phyloP scores from a whole-genome alignment of 2,113 vertebrate species.

The Enhydra lutris region DNA sequence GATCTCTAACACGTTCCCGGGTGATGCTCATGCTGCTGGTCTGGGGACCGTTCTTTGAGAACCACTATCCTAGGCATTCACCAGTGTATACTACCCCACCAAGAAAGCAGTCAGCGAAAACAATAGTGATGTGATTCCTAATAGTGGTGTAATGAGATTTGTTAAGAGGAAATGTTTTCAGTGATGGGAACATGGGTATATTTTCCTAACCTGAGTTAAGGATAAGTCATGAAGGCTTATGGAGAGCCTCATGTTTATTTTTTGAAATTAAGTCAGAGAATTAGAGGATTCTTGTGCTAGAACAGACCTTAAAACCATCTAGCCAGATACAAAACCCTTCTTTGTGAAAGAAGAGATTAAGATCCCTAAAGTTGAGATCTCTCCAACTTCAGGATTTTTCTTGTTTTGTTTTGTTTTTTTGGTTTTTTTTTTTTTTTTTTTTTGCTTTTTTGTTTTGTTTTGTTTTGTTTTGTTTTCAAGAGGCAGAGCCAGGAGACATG shows the following conservation, averaged over 20 bases:
- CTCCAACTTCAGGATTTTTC: not conserved
- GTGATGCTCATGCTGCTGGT: not conserved
- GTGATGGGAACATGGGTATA: not conserved
- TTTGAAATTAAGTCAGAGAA: not conserved
- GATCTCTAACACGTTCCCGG: not conserved
- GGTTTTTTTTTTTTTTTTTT: not conserved
- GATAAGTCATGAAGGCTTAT: not conserved
- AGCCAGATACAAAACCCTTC: not conserved
- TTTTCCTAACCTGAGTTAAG: conserved; percentile 19
- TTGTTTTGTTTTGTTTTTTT: too few species aligned
- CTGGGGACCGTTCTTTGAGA: not conserved
- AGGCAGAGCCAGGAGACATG: not conserved
- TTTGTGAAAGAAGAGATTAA: conserved; percentile 15
- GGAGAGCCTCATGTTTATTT: not conserved
- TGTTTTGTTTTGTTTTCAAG: not conserved
- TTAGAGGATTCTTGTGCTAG: not conserved
- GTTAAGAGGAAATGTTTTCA: conserved; percentile 7
- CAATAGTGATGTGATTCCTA: not conserved
- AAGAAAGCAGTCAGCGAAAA: not conserved
- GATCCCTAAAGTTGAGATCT: not conserved
- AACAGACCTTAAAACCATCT: not conserved
- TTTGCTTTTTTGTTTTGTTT: not conserved
- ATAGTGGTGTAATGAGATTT: not conserved
- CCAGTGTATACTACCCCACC: not conserved
- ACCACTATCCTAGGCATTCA: not conserved